phyloP scores from a whole-genome alignment of 2,113 vertebrate species.

The Tauraco erythrolophus region DNA sequence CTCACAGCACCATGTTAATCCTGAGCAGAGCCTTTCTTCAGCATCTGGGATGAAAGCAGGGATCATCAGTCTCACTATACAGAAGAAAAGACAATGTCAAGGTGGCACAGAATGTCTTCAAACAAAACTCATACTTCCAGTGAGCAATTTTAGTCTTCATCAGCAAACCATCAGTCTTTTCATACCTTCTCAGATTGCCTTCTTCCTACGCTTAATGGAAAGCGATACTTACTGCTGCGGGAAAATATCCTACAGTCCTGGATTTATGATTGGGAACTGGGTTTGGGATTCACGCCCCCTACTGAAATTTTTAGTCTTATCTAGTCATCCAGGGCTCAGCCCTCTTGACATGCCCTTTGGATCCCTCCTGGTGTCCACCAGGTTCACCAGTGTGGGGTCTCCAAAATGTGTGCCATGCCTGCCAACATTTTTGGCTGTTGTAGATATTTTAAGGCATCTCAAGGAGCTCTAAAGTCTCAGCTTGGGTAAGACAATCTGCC shows the following conservation, averaged over 20 bases:
- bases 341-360: not conserved
- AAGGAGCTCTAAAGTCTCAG: not conserved
- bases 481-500: not conserved
- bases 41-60: not conserved
- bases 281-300: not conserved
- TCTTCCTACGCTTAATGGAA: not conserved
- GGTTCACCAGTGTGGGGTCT: not conserved
- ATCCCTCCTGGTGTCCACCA: not conserved
- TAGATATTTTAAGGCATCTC: not conserved
- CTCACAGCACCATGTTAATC: not conserved
- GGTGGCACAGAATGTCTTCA: not conserved
- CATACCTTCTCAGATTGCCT: not conserved
- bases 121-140: not conserved
- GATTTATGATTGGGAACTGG: not conserved
- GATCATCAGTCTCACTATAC: accelerated
- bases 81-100: not conserved
- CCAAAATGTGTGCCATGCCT: accelerated
- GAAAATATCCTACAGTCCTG: not conserved
- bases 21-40: not conserved
- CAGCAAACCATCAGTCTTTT: not conserved
- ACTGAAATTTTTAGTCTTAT: not conserved
- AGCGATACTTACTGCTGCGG: not conserved
- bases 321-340: not conserved
- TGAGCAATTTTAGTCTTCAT: not conserved
- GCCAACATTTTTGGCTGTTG: not conserved